Evolutionary conservation across 2,797 vertebrate species (phyloP).

Genomic region (Coilia nasus): DNA sequence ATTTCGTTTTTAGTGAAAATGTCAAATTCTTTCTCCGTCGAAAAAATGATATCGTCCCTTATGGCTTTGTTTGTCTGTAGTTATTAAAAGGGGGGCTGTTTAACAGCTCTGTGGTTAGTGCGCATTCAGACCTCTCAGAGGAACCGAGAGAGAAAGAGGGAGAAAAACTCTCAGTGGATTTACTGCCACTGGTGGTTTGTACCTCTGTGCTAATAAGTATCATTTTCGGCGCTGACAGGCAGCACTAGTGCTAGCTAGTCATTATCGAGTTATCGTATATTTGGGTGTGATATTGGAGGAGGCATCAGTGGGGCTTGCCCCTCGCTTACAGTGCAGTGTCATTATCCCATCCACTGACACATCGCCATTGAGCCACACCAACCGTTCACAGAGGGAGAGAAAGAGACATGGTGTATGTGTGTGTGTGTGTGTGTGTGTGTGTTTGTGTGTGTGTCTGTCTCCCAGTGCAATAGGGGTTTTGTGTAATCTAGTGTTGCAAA

Average conservation of each 20-base stretch:
- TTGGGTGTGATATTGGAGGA: constrained; percentile 15
- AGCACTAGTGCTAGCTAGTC: background rate
- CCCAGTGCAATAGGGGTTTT: background rate
- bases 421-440: background rate
- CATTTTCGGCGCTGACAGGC: background rate
- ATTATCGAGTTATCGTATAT: constrained; percentile 18
- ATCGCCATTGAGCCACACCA: background rate
- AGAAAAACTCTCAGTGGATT: background rate
- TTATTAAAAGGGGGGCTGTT: background rate
- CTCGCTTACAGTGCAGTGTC: background rate
- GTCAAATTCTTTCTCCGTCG: background rate
- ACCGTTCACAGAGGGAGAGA: background rate
- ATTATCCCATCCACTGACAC: constrained; percentile 8
- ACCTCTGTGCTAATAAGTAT: constrained; percentile 18
- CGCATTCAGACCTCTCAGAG: background rate
- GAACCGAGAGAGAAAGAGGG: background rate
- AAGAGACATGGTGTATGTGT: too few relatives aligned
- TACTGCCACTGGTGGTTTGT: background rate
- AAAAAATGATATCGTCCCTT: background rate
- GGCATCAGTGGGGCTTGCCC: background rate
- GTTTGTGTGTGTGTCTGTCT: background rate
- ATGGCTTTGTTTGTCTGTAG: background rate
- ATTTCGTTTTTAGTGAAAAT: background rate
- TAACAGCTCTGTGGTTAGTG: background rate
- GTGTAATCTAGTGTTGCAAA: constrained; percentile 1